Evolutionary conservation across 2,888 invertebrate genomes (phyloP).

Genomic region (Yponomeuta cagnagella): DNA sequence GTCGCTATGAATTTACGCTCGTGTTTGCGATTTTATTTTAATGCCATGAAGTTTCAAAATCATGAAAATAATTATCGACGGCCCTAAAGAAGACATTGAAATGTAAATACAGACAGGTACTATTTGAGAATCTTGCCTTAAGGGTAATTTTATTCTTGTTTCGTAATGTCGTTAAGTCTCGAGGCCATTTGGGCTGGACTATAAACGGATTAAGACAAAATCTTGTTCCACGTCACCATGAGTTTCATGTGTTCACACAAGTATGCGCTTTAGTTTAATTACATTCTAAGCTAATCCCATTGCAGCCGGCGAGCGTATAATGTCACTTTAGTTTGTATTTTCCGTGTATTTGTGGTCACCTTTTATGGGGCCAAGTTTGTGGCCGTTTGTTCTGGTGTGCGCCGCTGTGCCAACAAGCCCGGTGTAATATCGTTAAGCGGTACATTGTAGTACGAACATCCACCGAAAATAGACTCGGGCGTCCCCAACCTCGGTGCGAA

Average conservation of each 20-base stretch:
- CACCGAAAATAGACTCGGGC: slow-evolving; percentile 16
- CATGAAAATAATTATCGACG: too few species aligned
- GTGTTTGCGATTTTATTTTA: too few species aligned
- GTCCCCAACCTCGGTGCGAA: neutral
- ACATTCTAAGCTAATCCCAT: slow-evolving; percentile 30
- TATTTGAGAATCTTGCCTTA: too few species aligned
- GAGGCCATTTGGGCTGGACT: neutral
- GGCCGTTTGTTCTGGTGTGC: slow-evolving; percentile 34
- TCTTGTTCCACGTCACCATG: slow-evolving; percentile 1
- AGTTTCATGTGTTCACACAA: slow-evolving; percentile 12
- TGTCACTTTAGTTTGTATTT: slow-evolving; percentile 17
- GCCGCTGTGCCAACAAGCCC: slow-evolving; percentile 37
- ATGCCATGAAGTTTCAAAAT: too few species aligned
- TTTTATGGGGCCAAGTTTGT: slow-evolving; percentile 47
- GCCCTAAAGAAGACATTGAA: too few species aligned
- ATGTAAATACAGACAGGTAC: too few species aligned
- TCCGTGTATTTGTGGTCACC: slow-evolving; percentile 38
- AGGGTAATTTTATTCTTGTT: neutral
- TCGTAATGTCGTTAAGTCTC: neutral
- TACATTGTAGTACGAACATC: slow-evolving; percentile 45
- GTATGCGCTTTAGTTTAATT: slow-evolving; percentile 28
- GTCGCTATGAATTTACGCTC: too few species aligned
- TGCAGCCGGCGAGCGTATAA: slow-evolving; percentile 20
- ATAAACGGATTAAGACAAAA: slow-evolving; percentile 12
- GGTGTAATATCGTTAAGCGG: slow-evolving; percentile 53